Conservation (phyloP, 2,888 invertebrate genomes). For the Pimpla rufipes region DNA sequence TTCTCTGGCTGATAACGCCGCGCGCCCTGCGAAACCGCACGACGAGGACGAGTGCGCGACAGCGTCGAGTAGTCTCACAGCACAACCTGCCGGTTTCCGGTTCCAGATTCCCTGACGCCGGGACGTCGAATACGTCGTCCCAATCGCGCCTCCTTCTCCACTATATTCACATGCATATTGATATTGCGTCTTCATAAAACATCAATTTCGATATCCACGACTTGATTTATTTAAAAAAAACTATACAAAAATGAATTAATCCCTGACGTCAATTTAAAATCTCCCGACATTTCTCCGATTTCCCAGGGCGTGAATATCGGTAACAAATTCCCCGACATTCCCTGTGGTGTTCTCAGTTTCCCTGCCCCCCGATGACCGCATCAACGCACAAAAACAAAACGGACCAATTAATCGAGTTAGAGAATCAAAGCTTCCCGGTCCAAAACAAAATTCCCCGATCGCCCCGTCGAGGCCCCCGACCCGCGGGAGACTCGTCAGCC, state of each 20-base stretch:
- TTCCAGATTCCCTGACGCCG: conserved; percentile 71
- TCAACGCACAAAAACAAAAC: neutral
- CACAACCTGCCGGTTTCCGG: conserved; percentile 57
- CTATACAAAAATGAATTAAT: too few relatives aligned
- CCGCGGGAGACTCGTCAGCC: conserved; percentile 1
- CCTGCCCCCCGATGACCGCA: neutral
- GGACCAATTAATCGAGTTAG: neutral
- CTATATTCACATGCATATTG: conserved; percentile 67
- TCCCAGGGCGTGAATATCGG: too few relatives aligned
- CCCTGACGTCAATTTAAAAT: too few relatives aligned
- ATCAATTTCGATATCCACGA: neutral
- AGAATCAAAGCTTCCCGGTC: neutral
- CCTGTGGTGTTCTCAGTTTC: neutral
- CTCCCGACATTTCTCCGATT: too few relatives aligned
- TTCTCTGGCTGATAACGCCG: conserved; percentile 78
- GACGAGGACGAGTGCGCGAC: conserved; percentile 58
- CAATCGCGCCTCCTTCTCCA: conserved; percentile 43
- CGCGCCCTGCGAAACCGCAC: conserved; percentile 70
- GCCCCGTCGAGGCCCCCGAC: neutral
- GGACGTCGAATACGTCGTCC: conserved; percentile 64
- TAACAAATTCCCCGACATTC: too few relatives aligned
- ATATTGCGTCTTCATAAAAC: conserved; percentile 13
- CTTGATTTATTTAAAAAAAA: neutral
- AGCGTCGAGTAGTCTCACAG: conserved; percentile 71
- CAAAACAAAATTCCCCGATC: neutral